These are phyloP conservation scores for Saguinus midas DNA, from an alignment of 2,113 vertebrate genomes.

Conservation along the genomic window DNA sequence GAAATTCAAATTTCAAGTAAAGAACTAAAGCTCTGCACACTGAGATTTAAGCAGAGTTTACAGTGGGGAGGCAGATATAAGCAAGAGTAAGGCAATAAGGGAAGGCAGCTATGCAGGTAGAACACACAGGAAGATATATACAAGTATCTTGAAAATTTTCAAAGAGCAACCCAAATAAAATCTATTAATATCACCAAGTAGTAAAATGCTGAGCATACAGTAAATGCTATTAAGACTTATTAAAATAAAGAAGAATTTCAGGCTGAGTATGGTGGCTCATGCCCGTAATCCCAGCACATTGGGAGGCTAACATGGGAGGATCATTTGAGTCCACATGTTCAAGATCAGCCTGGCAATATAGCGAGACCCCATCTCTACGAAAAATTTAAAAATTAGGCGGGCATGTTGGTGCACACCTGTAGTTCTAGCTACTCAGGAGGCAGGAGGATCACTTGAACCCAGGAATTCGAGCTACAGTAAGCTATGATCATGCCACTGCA, in stretches of 20 bases:
- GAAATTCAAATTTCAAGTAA: background rate
- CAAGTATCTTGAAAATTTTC: background rate
- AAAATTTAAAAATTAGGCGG: too few species aligned
- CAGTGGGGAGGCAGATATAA: background rate
- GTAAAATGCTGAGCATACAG: background rate
- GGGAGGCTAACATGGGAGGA: too few species aligned
- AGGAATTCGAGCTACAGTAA: too few species aligned
- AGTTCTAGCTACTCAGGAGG: too few species aligned
- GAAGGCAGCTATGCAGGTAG: background rate
- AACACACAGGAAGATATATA: background rate
- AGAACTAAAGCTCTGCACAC: background rate
- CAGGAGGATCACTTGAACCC: too few species aligned
- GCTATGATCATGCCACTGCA: too few species aligned
- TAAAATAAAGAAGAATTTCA: constrained; percentile 26
- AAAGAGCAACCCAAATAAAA: background rate
- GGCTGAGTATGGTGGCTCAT: too few species aligned
- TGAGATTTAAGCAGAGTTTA: background rate
- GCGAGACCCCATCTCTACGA: too few species aligned
- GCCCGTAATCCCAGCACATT: too few species aligned
- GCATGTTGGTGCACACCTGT: too few species aligned
- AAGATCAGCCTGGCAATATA: too few species aligned
- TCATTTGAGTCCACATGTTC: too few species aligned
- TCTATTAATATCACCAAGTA: background rate
- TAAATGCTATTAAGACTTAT: background rate
- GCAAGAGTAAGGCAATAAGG: background rate